A percentile compares a stretch with the other conserved stretches of the same genome.
phyloP scores from a whole-genome alignment of 2,888 invertebrate genomes.

The Tolmerus cingulatus region DNA sequence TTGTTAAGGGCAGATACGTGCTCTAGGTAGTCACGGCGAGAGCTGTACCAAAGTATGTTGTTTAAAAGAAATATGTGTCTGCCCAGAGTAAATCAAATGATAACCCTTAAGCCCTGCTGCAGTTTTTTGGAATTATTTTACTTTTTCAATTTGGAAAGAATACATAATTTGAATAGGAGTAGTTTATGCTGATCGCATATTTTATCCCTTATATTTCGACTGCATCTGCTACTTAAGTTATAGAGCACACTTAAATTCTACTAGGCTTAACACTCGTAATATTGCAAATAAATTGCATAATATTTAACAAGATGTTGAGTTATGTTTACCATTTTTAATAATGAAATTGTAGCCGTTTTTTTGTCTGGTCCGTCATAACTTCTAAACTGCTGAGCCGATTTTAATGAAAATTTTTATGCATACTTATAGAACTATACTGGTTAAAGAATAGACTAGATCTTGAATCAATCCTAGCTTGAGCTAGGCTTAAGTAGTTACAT shows the following conservation, averaged over 20 bases:
- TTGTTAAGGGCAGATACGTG: background rate
- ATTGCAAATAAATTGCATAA: background rate
- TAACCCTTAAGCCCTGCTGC: background rate
- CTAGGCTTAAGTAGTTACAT: too few species aligned
- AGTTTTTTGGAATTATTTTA: background rate
- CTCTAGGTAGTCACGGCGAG: background rate
- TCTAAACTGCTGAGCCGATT: too few species aligned
- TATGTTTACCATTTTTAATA: too few species aligned
- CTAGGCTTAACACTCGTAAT: background rate
- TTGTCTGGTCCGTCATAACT: too few species aligned
- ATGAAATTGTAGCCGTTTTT: too few species aligned
- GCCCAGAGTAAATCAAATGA: slow-evolving; percentile 22
- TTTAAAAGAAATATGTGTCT: slow-evolving; percentile 19
- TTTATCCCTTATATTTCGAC: background rate
- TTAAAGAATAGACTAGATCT: too few species aligned
- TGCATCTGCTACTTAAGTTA: background rate
- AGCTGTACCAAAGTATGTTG: background rate
- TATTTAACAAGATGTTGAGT: background rate
- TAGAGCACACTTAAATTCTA: background rate
- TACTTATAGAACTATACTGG: too few species aligned
- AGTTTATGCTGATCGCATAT: background rate
- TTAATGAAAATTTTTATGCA: too few species aligned
- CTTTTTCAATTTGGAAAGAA: background rate
- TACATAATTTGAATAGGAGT: background rate
- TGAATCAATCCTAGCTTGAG: too few species aligned